Percentiles rank a stretch among this genome's conserved stretches.
Evolutionary conservation across 2,797 vertebrate genomes (phyloP).

Genomic region (Alcedo atthis): DNA sequence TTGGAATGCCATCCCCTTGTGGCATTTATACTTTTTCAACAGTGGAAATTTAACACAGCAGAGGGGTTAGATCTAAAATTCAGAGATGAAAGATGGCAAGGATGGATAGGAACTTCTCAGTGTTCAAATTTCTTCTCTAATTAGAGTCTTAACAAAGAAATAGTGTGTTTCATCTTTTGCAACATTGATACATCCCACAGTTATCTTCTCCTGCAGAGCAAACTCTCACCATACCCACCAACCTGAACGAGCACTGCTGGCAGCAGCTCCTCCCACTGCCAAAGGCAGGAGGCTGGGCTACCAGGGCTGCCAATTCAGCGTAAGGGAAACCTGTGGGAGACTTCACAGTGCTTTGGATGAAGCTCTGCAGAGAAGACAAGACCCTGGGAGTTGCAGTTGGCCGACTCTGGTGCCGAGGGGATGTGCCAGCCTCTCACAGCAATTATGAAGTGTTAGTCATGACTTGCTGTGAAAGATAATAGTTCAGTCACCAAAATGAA

Average conservation of each 20-base stretch:
- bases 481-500: neutral
- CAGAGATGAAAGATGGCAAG: neutral
- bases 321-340: conserved; percentile 1
- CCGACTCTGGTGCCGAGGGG: neutral
- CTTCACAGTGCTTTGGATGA: neutral
- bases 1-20: neutral
- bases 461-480: conserved; percentile 18
- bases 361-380: neutral
- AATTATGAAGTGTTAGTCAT: conserved; percentile 33
- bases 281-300: neutral
- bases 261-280: neutral
- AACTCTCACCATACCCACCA: neutral
- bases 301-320: neutral
- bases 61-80: neutral
- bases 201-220: neutral
- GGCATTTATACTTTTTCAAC: neutral
- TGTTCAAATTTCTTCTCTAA: neutral
- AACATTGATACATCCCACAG: neutral
- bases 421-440: conserved; percentile 23
- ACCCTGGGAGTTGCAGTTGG: neutral
- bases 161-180: neutral
- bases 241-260: neutral
- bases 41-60: neutral
- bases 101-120: neutral
- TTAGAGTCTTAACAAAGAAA: neutral